Evolutionary conservation across 2,113 vertebrate species (phyloP), one percentile per base, ranked within the genome.

Genomic region (Toxotes chatareus): DNA sequence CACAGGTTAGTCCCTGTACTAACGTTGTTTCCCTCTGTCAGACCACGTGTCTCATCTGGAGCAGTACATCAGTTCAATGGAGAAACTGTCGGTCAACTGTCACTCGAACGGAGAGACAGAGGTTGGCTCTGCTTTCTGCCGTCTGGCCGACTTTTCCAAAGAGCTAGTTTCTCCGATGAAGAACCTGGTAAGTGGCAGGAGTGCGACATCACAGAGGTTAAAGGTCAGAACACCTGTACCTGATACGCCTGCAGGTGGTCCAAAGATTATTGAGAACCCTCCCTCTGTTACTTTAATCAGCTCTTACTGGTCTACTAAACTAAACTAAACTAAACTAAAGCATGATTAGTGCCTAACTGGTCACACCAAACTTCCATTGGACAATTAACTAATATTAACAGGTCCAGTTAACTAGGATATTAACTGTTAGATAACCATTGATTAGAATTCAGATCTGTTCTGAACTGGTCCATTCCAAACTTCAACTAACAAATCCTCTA

Each of bases 41-140:
- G 92, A 92, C 8, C 92, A 93, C 34, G 87, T 93, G 40, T 88
- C 87, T 71, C 81, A 93, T 47, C 70, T 91, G 65, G 91, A 93
- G 90, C 92, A 93, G 73, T 93, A 92, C 79, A 93, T 93, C 4
- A 69, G 83, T 4, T 88, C 92, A 0, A 92, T 93, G 92, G 91
- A 93, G 87, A 93, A 91, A 68, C 84, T 93, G 36, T 90, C 92
- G 0, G 83, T 93, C 49, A 92, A 92, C 87, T 93, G 92, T 73
- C 91, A 92, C 79, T 91, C 92, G 44, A 91, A 88, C 7, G 92
- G 91, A 69, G 92, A 93, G 84, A 11, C 73, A 0, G 92, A 93
- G 84, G 91, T 92, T 0, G 91, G 91, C 68, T 92, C 91, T 0
- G 92, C 92, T 27, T 93, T 93, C 84, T 92, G 87, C 23, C 90